A percentile compares a stretch with the other conserved stretches of the same genome.
phyloP scores from a whole-genome alignment of 2,888 invertebrate species.

The Mythimna albipuncta region DNA sequence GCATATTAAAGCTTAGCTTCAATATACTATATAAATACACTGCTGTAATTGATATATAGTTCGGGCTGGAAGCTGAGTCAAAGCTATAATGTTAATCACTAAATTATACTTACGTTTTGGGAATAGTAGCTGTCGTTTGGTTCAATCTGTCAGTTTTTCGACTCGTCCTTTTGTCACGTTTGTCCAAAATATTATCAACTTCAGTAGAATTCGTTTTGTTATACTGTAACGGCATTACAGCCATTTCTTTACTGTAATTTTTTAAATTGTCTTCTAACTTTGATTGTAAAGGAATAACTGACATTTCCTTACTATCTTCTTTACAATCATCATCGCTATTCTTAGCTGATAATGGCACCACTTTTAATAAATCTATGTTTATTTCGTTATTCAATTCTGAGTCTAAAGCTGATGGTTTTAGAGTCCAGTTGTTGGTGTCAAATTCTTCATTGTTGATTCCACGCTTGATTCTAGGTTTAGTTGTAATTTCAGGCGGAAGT shows the following conservation, averaged over 20 bases:
- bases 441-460: slow-evolving; percentile 74
- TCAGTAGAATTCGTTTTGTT: slow-evolving; percentile 85
- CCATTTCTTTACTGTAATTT: slow-evolving; percentile 74
- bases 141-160: slow-evolving; percentile 88
- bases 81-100: background rate
- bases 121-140: slow-evolving; percentile 87
- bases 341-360: slow-evolving; percentile 76
- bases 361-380: slow-evolving; percentile 77
- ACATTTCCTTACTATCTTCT: slow-evolving; percentile 48
- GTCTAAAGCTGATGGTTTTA: slow-evolving; percentile 67
- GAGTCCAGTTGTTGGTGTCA: slow-evolving; percentile 75
- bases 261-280: slow-evolving; percentile 60
- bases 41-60: no score
- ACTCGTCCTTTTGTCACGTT: slow-evolving; percentile 87
- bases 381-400: slow-evolving; percentile 73
- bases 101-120: slow-evolving; percentile 86
- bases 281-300: slow-evolving; percentile 79
- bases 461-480: slow-evolving; percentile 78
- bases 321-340: slow-evolving; percentile 51
- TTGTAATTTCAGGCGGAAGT: slow-evolving; percentile 52
- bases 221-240: slow-evolving; percentile 81
- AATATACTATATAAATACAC: no score
- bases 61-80: no score
- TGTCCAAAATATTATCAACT: slow-evolving; percentile 81
- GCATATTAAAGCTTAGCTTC: no score